A percentile compares a stretch with the other conserved stretches of the same genome.
These are phyloP conservation scores for Agapetus fuscipes DNA, from an alignment of 2,888 invertebrate genomes.

Conservation along the genomic window DNA sequence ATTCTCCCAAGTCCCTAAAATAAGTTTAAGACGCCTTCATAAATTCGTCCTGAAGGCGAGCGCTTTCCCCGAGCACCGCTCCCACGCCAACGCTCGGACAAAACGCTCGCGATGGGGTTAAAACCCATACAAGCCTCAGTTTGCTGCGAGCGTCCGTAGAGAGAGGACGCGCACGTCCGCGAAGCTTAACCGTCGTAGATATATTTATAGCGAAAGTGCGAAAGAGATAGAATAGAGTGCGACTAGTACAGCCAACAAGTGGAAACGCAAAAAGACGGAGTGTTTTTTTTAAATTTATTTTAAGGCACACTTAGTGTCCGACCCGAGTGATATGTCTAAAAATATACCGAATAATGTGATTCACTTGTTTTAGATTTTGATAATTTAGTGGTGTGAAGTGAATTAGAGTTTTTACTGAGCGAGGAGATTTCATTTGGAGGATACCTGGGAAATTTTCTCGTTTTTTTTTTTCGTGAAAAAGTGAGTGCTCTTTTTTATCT, in stretches of 20 bases:
- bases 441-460: too few species aligned
- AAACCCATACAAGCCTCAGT: conserved; percentile 1
- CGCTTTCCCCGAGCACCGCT: not conserved
- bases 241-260: conserved; percentile 3
- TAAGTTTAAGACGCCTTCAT: not conserved
- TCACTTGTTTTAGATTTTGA: too few species aligned
- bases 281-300: conserved; percentile 1
- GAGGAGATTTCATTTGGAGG: too few species aligned
- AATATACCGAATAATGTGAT: too few species aligned
- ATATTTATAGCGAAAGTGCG: conserved; percentile 1
- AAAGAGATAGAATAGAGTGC: conserved; percentile 2
- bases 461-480: too few species aligned
- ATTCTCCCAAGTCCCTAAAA: not conserved
- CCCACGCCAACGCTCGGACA: conserved; percentile 1
- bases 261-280: conserved; percentile 1
- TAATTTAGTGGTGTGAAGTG: too few species aligned
- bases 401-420: too few species aligned
- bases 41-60: not conserved
- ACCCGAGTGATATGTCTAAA: not conserved
- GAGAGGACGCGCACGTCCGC: conserved; percentile 1
- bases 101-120: not conserved
- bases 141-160: conserved; percentile 1
- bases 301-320: not conserved
- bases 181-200: not conserved
- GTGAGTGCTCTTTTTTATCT: too few species aligned